These are phyloP conservation scores for Megathymus violae DNA, from an alignment of 1,140 invertebrate genomes.

Conservation along the genomic window DNA sequence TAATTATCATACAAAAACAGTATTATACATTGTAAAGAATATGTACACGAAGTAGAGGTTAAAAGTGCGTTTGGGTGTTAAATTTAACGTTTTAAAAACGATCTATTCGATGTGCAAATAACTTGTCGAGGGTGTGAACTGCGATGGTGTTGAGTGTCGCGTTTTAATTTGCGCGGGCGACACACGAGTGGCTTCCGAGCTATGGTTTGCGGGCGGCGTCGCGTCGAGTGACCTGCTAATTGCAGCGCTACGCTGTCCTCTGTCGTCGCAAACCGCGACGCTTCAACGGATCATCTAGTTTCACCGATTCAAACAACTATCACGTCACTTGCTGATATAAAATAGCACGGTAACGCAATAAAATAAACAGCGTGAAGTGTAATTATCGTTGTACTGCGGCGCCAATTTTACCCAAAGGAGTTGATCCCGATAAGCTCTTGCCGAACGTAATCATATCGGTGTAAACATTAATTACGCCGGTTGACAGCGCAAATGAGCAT, in stretches of 20 bases:
- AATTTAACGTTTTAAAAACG: slow-evolving; percentile 43
- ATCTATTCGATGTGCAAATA: slow-evolving; percentile 72
- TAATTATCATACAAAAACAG: too few species aligned
- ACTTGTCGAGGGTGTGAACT: slow-evolving; percentile 55
- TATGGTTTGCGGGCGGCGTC: slow-evolving; percentile 67
- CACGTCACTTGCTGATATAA: slow-evolving; percentile 9
- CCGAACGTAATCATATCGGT: slow-evolving; percentile 74
- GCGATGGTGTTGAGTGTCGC: slow-evolving; percentile 74
- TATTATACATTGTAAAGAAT: too few species aligned
- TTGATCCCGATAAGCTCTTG: slow-evolving; percentile 62
- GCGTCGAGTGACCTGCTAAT: slow-evolving; percentile 80
- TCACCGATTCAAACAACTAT: slow-evolving; percentile 17
- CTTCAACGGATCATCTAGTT: slow-evolving; percentile 52
- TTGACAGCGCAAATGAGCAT: slow-evolving; percentile 56
- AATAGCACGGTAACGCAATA: slow-evolving; percentile 35
- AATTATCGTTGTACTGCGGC: slow-evolving; percentile 45
- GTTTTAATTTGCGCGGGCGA: slow-evolving; percentile 83
- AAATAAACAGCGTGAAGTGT: slow-evolving; percentile 46
- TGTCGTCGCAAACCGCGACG: slow-evolving; percentile 47
- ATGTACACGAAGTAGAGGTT: too few species aligned
- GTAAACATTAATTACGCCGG: slow-evolving; percentile 71
- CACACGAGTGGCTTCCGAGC: slow-evolving; percentile 75
- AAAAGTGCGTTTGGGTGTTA: slow-evolving; percentile 7
- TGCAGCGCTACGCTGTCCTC: slow-evolving; percentile 71
- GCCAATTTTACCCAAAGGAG: slow-evolving; percentile 63